A percentile compares a stretch with the other conserved stretches of the same genome.
Conservation (phyloP, 2,888 invertebrate species). For the Graphium colonna region DNA sequence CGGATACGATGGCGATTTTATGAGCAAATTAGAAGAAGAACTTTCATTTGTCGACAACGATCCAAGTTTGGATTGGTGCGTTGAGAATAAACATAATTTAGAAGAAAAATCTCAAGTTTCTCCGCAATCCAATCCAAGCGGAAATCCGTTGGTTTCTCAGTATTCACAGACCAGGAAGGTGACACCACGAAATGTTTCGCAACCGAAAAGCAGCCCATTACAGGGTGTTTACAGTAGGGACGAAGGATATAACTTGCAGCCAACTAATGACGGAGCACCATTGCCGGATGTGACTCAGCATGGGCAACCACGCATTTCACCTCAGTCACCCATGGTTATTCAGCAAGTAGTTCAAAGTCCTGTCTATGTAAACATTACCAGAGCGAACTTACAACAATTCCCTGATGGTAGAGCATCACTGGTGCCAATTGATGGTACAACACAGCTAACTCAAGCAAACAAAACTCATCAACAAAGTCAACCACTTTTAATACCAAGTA, state of each 20-base stretch:
- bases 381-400: conserved; percentile 54
- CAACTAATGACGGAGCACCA: conserved; percentile 40
- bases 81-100: conserved; percentile 51
- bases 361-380: conserved; percentile 62
- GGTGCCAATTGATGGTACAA: conserved; percentile 49
- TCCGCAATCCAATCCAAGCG: conserved; percentile 49
- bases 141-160: conserved; percentile 67
- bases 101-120: conserved; percentile 55
- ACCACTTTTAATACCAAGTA: conserved; percentile 61
- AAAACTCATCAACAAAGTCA: conserved; percentile 48
- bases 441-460: conserved; percentile 44
- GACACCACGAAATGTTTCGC: conserved; percentile 35
- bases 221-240: conserved; percentile 52
- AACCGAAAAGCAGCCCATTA: conserved; percentile 51
- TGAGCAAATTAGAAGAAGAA: conserved; percentile 75
- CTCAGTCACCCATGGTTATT: conserved; percentile 60
- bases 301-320: conserved; percentile 40
- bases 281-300: conserved; percentile 57
- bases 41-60: conserved; percentile 58
- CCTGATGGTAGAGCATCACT: conserved; percentile 50
- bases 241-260: conserved; percentile 52
- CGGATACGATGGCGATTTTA: conserved; percentile 84
- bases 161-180: conserved; percentile 48
- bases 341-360: conserved; percentile 69
- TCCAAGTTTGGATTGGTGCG: conserved; percentile 43